These are phyloP conservation scores for Sphaeramia orbicularis DNA, from an alignment of 2,797 vertebrate species.

Conservation along the genomic window DNA sequence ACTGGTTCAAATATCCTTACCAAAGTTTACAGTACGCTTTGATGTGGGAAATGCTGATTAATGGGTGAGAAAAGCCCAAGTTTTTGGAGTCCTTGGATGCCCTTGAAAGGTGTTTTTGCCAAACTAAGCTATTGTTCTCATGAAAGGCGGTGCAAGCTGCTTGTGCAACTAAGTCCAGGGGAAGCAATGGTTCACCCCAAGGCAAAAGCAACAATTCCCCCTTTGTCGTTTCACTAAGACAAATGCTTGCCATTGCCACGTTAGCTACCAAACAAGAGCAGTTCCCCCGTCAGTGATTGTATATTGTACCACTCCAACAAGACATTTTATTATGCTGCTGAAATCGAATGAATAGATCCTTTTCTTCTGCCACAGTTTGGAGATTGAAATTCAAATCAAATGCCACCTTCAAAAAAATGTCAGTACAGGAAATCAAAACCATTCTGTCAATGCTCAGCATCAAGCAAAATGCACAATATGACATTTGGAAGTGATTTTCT, in stretches of 20 bases:
- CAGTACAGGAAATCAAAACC: constrained; percentile 70
- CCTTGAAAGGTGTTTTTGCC: constrained; percentile 71
- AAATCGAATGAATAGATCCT: constrained; percentile 56
- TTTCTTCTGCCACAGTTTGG: constrained; percentile 53
- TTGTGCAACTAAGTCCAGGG: constrained; percentile 55
- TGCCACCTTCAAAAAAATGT: constrained; percentile 78
- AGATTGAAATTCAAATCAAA: constrained; percentile 79
- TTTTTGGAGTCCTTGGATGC: constrained; percentile 48
- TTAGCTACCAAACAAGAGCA: constrained; percentile 58
- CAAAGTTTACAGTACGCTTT: constrained; percentile 57
- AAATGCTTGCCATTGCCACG: constrained; percentile 57
- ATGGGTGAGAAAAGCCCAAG: constrained; percentile 58
- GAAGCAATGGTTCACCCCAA: constrained; percentile 67
- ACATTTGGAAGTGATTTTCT: constrained; percentile 76
- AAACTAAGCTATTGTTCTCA: constrained; percentile 65
- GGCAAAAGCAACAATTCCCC: constrained; percentile 71
- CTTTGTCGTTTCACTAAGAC: constrained; percentile 71
- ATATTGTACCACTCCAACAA: constrained; percentile 62
- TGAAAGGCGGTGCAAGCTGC: constrained; percentile 48
- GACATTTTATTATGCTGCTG: constrained; percentile 63
- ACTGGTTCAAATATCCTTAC: constrained; percentile 32
- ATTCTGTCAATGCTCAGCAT: constrained; percentile 56
- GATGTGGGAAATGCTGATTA: constrained; percentile 60
- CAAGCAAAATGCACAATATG: constrained; percentile 60
- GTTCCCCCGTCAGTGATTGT: constrained; percentile 53